These are phyloP conservation scores for Mesoligia furuncula DNA, from an alignment of 2,888 invertebrate species.

Conservation along the genomic window DNA sequence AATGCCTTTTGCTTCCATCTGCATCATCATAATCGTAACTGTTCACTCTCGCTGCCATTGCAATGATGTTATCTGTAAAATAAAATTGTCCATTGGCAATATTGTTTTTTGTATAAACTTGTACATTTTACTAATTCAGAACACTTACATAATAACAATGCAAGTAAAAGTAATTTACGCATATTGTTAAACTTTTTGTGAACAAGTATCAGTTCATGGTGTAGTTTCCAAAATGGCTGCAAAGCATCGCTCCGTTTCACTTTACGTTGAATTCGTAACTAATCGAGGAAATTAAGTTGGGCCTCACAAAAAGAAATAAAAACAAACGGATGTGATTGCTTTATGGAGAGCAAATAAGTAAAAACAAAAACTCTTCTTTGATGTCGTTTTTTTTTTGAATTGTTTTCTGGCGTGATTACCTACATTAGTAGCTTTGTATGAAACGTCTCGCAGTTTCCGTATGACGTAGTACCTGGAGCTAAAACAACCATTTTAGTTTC, in stretches of 20 bases:
- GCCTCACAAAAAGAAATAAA: constrained; percentile 71
- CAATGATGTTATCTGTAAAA: constrained; percentile 82
- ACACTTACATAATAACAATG: constrained; percentile 84
- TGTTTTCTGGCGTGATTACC: constrained; percentile 10
- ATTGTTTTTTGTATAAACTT: constrained; percentile 38
- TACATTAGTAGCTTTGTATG: not conserved
- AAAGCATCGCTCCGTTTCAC: constrained; percentile 71
- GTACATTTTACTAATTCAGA: constrained; percentile 36
- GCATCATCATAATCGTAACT: constrained; percentile 84
- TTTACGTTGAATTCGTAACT: constrained; percentile 67
- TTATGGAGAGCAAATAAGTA: constrained; percentile 68
- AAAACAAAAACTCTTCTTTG: constrained; percentile 45
- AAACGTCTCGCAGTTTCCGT: constrained; percentile 16
- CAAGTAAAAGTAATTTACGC: constrained; percentile 82
- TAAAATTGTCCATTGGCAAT: constrained; percentile 12
- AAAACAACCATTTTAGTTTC: constrained; percentile 8
- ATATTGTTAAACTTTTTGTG: constrained; percentile 71
- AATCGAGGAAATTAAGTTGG: constrained; percentile 72
- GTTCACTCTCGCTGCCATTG: constrained; percentile 73
- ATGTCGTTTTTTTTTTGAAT: constrained; percentile 18
- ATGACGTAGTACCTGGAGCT: not conserved
- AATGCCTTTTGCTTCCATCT: constrained; percentile 79
- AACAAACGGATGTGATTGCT: constrained; percentile 75
- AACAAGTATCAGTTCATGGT: constrained; percentile 57
- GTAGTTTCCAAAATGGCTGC: constrained; percentile 66